Evolutionary conservation across 2,113 vertebrate genomes (phyloP).

Genomic region (Climacteris rufus): DNA sequence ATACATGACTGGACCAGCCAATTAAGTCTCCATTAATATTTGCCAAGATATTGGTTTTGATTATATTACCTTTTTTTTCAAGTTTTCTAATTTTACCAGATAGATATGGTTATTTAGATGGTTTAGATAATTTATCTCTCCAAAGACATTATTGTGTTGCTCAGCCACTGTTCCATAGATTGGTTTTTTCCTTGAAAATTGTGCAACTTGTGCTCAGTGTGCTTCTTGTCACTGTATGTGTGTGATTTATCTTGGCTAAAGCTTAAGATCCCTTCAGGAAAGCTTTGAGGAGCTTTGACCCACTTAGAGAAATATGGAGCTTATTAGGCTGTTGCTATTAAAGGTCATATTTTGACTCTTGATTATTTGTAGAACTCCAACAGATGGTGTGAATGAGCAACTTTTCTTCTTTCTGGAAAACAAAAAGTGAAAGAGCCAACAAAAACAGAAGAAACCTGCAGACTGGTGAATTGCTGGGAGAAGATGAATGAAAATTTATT

Average conservation of each 20-base stretch:
- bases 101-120: neutral
- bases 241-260: neutral
- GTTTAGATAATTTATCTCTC: neutral
- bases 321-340: neutral
- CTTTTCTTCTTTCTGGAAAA: neutral
- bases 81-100: neutral
- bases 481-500: neutral
- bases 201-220: neutral
- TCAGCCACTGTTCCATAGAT: neutral
- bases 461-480: neutral
- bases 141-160: neutral
- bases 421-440: rapidly evolving
- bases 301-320: neutral
- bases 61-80: neutral
- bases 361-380: neutral
- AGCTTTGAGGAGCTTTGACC: neutral
- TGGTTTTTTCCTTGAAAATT: neutral
- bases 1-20: neutral
- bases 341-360: neutral
- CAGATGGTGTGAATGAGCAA: neutral
- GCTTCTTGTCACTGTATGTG: neutral
- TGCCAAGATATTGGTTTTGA: neutral
- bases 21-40: neutral
- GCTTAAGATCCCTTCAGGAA: neutral
- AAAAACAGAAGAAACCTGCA: neutral